phyloP scores from a whole-genome alignment of 1,140 invertebrate genomes.

The Drosophila serrata region DNA sequence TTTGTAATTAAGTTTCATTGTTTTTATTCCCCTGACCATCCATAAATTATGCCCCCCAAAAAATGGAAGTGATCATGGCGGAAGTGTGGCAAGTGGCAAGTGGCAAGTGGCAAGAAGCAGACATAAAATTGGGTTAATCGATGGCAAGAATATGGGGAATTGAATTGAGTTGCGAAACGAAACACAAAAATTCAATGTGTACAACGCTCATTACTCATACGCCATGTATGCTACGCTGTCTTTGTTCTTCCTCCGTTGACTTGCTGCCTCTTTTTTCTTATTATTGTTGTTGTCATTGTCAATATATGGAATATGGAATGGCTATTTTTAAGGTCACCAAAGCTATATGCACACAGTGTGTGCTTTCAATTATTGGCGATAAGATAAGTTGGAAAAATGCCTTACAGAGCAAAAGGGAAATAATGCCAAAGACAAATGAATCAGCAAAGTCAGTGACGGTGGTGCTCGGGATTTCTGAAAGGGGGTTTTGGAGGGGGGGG shows the following conservation, averaged over 20 bases:
- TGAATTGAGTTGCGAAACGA: slow-evolving; percentile 1
- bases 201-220: slow-evolving; percentile 51
- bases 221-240: slow-evolving; percentile 38
- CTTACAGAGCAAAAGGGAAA: slow-evolving; percentile 26
- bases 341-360: slow-evolving; percentile 27
- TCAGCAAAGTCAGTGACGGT: slow-evolving; percentile 7
- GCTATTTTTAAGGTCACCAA: slow-evolving; percentile 69
- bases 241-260: slow-evolving; percentile 21
- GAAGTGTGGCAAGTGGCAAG: slow-evolving; percentile 18
- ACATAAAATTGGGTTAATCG: slow-evolving; percentile 43
- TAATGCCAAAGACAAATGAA: slow-evolving; percentile 26
- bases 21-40: not conserved
- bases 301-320: slow-evolving; percentile 57
- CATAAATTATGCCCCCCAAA: slow-evolving; percentile 8
- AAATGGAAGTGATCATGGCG: slow-evolving; percentile 5
- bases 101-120: slow-evolving; percentile 8
- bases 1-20: not conserved
- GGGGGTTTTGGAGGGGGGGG: not conserved
- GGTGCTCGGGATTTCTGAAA: not conserved
- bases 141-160: slow-evolving; percentile 9
- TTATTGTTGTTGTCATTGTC: slow-evolving; percentile 27
- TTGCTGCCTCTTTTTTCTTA: not conserved
- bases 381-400: slow-evolving; percentile 68
- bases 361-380: slow-evolving; percentile 68
- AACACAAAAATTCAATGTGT: slow-evolving; percentile 15